Conservation (phyloP, 2,797 vertebrate genomes). For the Trematomus bernacchii region DNA sequence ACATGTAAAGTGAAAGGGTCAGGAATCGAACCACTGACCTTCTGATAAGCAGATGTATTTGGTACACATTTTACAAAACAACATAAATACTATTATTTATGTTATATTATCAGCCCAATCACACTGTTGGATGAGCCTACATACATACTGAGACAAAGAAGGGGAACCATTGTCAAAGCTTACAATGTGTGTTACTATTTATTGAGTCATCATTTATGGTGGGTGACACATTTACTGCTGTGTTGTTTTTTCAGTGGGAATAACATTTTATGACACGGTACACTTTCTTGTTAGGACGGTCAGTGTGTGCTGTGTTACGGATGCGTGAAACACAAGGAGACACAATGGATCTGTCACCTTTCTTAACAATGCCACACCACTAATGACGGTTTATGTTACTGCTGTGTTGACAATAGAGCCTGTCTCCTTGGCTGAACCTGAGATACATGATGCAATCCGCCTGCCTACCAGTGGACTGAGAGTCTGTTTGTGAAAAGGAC, state of each 20-base stretch:
- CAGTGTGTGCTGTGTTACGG: constrained; percentile 17
- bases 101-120: constrained; percentile 9
- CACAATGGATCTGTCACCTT: constrained; percentile 21
- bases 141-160: constrained; percentile 33
- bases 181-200: constrained; percentile 49
- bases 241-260: constrained; percentile 47
- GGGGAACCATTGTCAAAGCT: constrained; percentile 34
- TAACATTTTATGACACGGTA: constrained; percentile 56
- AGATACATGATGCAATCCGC: constrained; percentile 38
- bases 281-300: constrained; percentile 37
- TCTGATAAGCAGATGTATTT: background rate
- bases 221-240: constrained; percentile 57
- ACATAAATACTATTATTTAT: background rate
- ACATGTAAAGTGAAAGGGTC: no score
- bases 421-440: constrained; percentile 8
- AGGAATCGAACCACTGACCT: no score
- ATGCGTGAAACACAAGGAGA: background rate
- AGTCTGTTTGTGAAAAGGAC: constrained; percentile 5
- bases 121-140: constrained; percentile 12
- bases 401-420: constrained; percentile 6
- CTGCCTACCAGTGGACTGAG: constrained; percentile 3
- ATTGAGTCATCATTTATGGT: constrained; percentile 48
- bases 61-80: background rate
- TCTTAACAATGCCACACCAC: constrained; percentile 19
- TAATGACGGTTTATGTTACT: constrained; percentile 38